Percentiles rank a stretch among this genome's conserved stretches.
These are phyloP conservation scores for Verasper variegatus DNA, from an alignment of 2,113 vertebrate species.

Conservation along the genomic window DNA sequence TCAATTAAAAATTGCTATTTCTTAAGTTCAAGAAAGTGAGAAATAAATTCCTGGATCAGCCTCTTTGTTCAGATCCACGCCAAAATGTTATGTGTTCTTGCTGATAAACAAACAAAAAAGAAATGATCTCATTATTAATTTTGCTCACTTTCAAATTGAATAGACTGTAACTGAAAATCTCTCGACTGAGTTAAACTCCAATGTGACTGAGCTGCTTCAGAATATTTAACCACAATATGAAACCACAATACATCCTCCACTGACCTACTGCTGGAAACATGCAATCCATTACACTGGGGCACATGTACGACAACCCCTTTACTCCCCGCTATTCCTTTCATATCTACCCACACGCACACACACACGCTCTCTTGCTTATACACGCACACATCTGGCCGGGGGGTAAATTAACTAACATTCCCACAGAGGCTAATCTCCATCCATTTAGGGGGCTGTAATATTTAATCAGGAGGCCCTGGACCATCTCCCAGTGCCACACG, in stretches of 20 bases:
- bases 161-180: neutral
- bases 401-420: conserved; percentile 80
- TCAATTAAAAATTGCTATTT: too few species aligned
- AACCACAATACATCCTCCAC: conserved; percentile 48
- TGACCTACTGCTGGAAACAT: conserved; percentile 53
- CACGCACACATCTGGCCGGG: conserved; percentile 59
- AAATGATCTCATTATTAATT: neutral
- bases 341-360: conserved; percentile 2
- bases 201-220: neutral
- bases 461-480: conserved; percentile 79
- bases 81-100: too few species aligned
- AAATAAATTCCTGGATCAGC: too few species aligned
- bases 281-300: conserved; percentile 42
- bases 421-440: conserved; percentile 82
- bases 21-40: too few species aligned
- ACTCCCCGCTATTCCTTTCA: conserved; percentile 21
- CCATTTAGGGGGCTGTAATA: conserved; percentile 82
- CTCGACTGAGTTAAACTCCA: neutral
- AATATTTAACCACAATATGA: conserved; percentile 6
- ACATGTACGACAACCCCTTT: conserved; percentile 43
- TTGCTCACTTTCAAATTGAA: neutral
- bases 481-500: conserved; percentile 65
- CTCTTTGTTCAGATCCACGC: too few species aligned
- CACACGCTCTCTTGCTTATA: conserved; percentile 11
- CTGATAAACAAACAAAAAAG: too few species aligned